Evolutionary conservation across 2,888 invertebrate species (phyloP).

Genomic region (Prenolepis imparis): DNA sequence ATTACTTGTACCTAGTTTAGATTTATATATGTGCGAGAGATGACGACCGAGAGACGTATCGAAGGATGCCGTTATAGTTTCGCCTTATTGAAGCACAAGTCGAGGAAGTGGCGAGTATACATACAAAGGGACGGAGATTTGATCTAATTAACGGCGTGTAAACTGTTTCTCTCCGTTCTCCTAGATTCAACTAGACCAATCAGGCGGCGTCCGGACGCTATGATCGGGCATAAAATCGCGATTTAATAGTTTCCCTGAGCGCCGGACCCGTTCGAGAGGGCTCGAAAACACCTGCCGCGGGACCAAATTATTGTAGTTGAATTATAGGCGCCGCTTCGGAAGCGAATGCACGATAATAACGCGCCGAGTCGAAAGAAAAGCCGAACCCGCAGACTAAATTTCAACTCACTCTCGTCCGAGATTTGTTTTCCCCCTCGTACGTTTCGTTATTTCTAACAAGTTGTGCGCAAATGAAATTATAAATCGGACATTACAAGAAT

Average conservation of each 20-base stretch:
- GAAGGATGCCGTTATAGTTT: constrained; percentile 24
- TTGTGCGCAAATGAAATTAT: not conserved
- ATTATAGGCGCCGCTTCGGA: constrained; percentile 63
- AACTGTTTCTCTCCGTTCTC: constrained; percentile 12
- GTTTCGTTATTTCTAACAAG: not conserved
- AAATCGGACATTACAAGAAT: constrained; percentile 3
- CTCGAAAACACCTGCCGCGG: constrained; percentile 81
- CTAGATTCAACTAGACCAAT: constrained; percentile 60
- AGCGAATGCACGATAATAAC: constrained; percentile 51
- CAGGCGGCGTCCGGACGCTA: constrained; percentile 73
- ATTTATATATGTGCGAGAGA: not conserved
- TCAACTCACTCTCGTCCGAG: not conserved
- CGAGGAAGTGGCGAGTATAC: not conserved
- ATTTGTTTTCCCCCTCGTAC: not conserved
- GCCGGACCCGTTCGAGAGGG: constrained; percentile 63
- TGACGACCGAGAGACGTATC: not conserved
- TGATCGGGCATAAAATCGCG: constrained; percentile 84
- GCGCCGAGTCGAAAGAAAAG: constrained; percentile 45
- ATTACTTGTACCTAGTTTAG: constrained; percentile 17
- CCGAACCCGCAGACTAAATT: not conserved
- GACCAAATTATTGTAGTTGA: too few species aligned
- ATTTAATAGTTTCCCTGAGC: constrained; percentile 82
- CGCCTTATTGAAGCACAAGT: constrained; percentile 15
- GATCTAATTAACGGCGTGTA: constrained; percentile 55
- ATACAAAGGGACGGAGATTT: constrained; percentile 12